phyloP scores from a whole-genome alignment of 2,888 invertebrate species.

The Drosophila basisetae region DNA sequence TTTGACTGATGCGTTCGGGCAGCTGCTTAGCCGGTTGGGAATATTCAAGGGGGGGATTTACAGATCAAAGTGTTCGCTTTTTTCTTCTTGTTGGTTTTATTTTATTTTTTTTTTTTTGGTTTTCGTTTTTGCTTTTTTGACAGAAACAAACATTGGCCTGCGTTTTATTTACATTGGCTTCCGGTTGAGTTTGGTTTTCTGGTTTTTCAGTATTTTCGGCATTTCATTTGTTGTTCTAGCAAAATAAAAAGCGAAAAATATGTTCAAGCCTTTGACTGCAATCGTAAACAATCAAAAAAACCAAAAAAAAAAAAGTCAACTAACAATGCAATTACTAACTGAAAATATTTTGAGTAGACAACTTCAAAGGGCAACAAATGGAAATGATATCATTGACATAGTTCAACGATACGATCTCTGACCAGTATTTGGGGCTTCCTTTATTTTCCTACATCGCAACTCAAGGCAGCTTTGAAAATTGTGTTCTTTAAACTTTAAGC shows the following conservation, averaged over 20 bases:
- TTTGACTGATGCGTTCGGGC: slow-evolving; percentile 68
- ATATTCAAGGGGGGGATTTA: slow-evolving; percentile 25
- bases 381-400: slow-evolving; percentile 29
- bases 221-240: slow-evolving; percentile 71
- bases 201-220: slow-evolving; percentile 39
- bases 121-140: slow-evolving; percentile 59
- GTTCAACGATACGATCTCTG: slow-evolving; percentile 30
- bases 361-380: slow-evolving; percentile 45
- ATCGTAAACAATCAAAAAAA: slow-evolving; percentile 57
- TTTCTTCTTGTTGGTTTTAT: slow-evolving; percentile 24
- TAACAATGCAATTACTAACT: slow-evolving; percentile 42
- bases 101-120: slow-evolving; percentile 30
- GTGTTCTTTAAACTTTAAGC: slow-evolving; percentile 20
- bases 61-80: slow-evolving; percentile 72
- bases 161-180: slow-evolving; percentile 81
- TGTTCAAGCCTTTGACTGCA: slow-evolving; percentile 48
- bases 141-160: slow-evolving; percentile 76
- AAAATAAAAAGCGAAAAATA: slow-evolving; percentile 74
- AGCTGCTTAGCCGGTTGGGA: slow-evolving; percentile 44
- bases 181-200: slow-evolving; percentile 74
- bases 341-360: slow-evolving; percentile 29
- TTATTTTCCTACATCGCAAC: neutral
- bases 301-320: slow-evolving; percentile 47
- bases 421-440: neutral
- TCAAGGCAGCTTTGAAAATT: slow-evolving; percentile 7